Percentiles rank a stretch among this genome's conserved stretches.
These are phyloP conservation scores for Enteromius thamalakanensis DNA, from an alignment of 2,797 vertebrate species.

Conservation along the genomic window DNA sequence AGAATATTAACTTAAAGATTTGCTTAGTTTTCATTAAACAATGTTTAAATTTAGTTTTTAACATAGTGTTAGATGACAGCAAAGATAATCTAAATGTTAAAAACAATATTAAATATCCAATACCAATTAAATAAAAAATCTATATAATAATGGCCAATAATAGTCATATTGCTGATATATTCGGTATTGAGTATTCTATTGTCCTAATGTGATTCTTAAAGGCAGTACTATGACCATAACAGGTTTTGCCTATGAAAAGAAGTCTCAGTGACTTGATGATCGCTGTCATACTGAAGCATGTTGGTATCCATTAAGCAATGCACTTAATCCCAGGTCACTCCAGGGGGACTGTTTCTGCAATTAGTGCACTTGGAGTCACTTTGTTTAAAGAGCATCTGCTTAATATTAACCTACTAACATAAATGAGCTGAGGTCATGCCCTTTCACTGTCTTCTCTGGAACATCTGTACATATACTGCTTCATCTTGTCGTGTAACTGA, in stretches of 20 bases:
- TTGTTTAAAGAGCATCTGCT: slow-evolving; percentile 13
- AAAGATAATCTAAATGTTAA: neutral
- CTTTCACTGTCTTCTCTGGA: neutral
- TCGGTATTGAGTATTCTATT: neutral
- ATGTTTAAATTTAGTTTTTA: too few species aligned
- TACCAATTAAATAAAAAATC: neutral
- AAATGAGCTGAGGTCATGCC: slow-evolving; percentile 10
- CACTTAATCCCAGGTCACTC: slow-evolving; percentile 21
- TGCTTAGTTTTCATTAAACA: too few species aligned
- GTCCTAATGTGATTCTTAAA: neutral
- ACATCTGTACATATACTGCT: neutral
- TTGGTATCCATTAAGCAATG: slow-evolving; percentile 10
- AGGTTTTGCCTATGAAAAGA: slow-evolving; percentile 38
- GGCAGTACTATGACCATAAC: slow-evolving; percentile 20
- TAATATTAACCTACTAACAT: slow-evolving; percentile 2
- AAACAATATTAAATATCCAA: neutral
- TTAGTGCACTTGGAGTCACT: slow-evolving; percentile 19
- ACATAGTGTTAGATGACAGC: neutral
- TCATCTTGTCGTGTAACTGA: neutral
- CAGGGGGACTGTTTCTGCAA: slow-evolving; percentile 2
- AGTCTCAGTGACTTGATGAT: slow-evolving; percentile 10
- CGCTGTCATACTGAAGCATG: slow-evolving; percentile 4
- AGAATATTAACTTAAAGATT: neutral
- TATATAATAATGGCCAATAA: neutral
- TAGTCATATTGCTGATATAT: slow-evolving; percentile 2